phyloP scores from a whole-genome alignment of 2,797 vertebrate species.

The Toxotes lorentzi region DNA sequence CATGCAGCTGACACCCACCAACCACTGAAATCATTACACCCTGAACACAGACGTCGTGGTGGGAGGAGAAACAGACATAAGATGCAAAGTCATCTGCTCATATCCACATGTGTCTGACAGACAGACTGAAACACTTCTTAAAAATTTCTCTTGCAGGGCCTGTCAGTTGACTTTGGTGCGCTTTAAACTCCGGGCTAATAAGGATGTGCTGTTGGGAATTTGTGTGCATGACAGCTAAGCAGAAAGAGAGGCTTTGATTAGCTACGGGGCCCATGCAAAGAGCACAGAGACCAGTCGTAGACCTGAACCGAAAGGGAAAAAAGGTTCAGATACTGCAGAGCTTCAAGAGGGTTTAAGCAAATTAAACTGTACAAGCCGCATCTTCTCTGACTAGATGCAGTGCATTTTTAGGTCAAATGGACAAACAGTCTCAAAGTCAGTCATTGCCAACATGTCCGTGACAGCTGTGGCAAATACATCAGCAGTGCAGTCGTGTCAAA shows the following conservation, averaged over 20 bases:
- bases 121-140: constrained; percentile 66
- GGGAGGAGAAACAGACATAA: constrained; percentile 61
- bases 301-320: constrained; percentile 47
- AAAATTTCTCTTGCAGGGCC: constrained; percentile 57
- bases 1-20: constrained; percentile 14
- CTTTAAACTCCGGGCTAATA: constrained; percentile 81
- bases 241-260: constrained; percentile 74
- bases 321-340: constrained; percentile 33
- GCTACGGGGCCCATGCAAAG: constrained; percentile 55
- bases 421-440: constrained; percentile 16
- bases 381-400: constrained; percentile 15
- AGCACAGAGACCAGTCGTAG: constrained; percentile 47
- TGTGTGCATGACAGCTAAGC: constrained; percentile 74
- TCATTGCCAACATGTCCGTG: background rate
- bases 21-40: constrained; percentile 38
- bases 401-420: constrained; percentile 36
- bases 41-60: constrained; percentile 32
- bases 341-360: constrained; percentile 40
- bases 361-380: constrained; percentile 13
- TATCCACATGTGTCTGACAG: constrained; percentile 59
- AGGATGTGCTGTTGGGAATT: constrained; percentile 79
- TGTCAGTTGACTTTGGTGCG: constrained; percentile 73
- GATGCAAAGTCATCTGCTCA: constrained; percentile 65
- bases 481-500: constrained; percentile 16
- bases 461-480: constrained; percentile 6